Percentiles rank a stretch among this genome's conserved stretches.
phyloP scores from a whole-genome alignment of 1,140 invertebrate species.

The Stenopsyche tienmushanensis region DNA sequence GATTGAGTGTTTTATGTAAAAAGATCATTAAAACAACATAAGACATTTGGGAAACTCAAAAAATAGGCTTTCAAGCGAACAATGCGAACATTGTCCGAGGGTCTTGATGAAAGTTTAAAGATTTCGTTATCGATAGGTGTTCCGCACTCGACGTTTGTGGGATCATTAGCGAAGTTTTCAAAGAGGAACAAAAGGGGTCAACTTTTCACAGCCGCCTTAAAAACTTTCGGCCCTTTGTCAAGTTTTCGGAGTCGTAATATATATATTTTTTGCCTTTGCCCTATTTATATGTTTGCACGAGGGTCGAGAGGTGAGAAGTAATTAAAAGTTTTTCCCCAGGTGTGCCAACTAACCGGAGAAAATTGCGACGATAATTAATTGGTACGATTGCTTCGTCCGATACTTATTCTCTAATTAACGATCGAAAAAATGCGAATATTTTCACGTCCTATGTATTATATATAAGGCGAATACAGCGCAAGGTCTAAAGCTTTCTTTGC shows the following conservation, averaged over 20 bases:
- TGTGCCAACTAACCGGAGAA: not conserved
- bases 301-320: not conserved
- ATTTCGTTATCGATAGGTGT: too few relatives aligned
- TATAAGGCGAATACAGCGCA: too few relatives aligned
- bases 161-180: conserved; percentile 3
- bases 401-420: too few relatives aligned
- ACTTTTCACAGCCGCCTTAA: not conserved
- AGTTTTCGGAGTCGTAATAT: not conserved
- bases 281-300: not conserved
- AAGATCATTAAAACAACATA: too few relatives aligned
- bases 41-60: too few relatives aligned
- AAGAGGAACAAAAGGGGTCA: conserved; percentile 7
- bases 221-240: not conserved
- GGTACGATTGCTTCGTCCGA: not conserved
- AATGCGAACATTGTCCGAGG: too few relatives aligned
- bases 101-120: too few relatives aligned
- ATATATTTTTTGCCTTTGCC: not conserved
- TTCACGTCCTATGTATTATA: too few relatives aligned
- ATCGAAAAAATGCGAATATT: too few relatives aligned
- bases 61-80: too few relatives aligned
- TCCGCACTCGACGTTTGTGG: not conserved
- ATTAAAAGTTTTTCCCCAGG: not conserved
- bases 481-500: too few relatives aligned
- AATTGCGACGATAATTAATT: not conserved
- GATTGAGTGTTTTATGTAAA: too few relatives aligned